Conservation (phyloP, 2,888 invertebrate genomes). For the Ditylenchus weischeri region DNA sequence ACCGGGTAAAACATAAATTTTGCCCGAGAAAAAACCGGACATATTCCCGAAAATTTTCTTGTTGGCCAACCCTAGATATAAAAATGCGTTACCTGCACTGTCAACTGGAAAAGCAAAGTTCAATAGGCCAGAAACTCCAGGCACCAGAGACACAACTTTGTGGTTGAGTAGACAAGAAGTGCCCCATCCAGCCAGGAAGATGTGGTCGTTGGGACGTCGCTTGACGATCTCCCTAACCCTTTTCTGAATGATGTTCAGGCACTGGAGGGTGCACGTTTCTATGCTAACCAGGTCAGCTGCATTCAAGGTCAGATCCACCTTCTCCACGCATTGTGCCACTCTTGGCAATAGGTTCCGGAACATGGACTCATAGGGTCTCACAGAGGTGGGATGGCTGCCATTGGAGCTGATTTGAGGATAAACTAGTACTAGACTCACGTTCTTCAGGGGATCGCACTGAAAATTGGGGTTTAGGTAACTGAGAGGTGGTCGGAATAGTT, state of each 20-base stretch:
- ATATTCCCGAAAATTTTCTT: too few relatives aligned
- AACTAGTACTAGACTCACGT: conserved; percentile 48
- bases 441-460: conserved; percentile 32
- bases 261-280: conserved; percentile 26
- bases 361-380: conserved; percentile 33
- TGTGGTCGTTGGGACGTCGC: conserved; percentile 35
- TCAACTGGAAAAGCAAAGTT: conserved; percentile 48
- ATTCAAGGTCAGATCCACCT: conserved; percentile 28
- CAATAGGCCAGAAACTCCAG: conserved; percentile 47
- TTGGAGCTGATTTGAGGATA: conserved; percentile 39
- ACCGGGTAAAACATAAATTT: too few relatives aligned
- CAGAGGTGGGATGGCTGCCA: conserved; percentile 27
- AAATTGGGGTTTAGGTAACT: conserved; percentile 14
- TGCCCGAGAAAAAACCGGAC: too few relatives aligned
- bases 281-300: conserved; percentile 18
- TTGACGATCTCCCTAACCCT: conserved; percentile 28
- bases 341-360: conserved; percentile 32
- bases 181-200: conserved; percentile 52
- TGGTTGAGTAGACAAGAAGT: conserved; percentile 41
- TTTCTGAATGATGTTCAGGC: conserved; percentile 25
- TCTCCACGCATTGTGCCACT: conserved; percentile 28
- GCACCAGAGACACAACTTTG: conserved; percentile 32
- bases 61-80: too few relatives aligned
- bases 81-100: conserved; percentile 7
- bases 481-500: not conserved